Evolutionary conservation across 2,888 invertebrate genomes (phyloP).

Genomic region (Heliconius sara): DNA sequence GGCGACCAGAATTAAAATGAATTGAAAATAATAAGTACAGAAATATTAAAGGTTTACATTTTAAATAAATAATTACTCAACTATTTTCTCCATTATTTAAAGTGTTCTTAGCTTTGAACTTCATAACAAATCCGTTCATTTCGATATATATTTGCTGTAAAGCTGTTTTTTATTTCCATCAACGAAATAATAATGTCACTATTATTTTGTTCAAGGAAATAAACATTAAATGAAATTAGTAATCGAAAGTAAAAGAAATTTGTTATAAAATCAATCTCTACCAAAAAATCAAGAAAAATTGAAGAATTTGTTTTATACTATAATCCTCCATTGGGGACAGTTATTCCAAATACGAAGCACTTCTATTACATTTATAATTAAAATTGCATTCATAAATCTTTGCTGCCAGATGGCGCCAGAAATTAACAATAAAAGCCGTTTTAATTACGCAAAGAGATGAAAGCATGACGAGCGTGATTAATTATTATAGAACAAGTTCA

Average conservation of each 20-base stretch:
- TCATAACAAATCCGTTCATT: not conserved
- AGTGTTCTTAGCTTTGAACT: too few species aligned
- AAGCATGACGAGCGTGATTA: constrained; percentile 34
- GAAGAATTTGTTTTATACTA: not conserved
- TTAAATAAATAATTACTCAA: too few species aligned
- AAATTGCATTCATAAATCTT: constrained; percentile 36
- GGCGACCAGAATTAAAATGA: too few species aligned
- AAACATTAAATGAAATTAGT: not conserved
- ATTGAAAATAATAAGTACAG: not conserved
- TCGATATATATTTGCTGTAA: not conserved
- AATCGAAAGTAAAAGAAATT: not conserved
- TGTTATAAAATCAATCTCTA: not conserved
- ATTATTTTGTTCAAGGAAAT: too few species aligned
- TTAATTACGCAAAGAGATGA: constrained; percentile 35
- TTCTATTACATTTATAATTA: constrained; percentile 32
- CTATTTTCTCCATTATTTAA: too few species aligned
- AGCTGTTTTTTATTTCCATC: not conserved
- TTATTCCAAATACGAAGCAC: constrained; percentile 23
- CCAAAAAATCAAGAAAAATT: not conserved
- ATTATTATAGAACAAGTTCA: constrained; percentile 31
- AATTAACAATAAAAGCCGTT: constrained; percentile 37
- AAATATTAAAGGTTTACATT: not conserved
- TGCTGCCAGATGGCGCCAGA: constrained; percentile 33
- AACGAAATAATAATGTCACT: too few species aligned
- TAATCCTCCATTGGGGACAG: not conserved